Evolutionary conservation across 35 echinoderm and acorn worm species (phyloP).

Genomic region (Patiria miniata): DNA sequence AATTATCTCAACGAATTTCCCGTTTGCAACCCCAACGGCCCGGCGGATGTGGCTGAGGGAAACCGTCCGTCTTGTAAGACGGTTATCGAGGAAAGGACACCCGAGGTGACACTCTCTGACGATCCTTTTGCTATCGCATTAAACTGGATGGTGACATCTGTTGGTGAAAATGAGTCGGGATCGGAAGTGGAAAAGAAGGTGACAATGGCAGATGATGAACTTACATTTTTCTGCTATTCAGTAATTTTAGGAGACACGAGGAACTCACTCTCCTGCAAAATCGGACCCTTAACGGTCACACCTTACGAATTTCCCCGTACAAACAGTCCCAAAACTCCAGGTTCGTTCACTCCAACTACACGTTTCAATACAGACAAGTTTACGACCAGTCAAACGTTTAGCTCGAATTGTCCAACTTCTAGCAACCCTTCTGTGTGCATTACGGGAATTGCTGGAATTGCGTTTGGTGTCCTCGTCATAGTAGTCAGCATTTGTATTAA

Average conservation of each 20-base stretch:
- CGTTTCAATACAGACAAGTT: too few relatives aligned
- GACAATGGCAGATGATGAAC: neutral
- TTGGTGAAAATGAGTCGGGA: too few relatives aligned
- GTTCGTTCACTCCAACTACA: too few relatives aligned
- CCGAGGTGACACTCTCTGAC: neutral
- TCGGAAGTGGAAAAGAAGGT: too few relatives aligned
- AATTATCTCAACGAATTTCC: neutral
- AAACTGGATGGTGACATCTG: neutral
- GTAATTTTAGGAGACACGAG: neutral
- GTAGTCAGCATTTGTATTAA: too few relatives aligned
- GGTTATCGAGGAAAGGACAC: neutral
- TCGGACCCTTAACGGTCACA: neutral
- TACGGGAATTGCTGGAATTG: too few relatives aligned
- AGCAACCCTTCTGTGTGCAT: too few relatives aligned
- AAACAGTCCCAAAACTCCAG: neutral
- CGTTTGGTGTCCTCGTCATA: too few relatives aligned
- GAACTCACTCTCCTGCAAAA: neutral
- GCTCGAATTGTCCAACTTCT: too few relatives aligned
- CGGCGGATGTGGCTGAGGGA: neutral
- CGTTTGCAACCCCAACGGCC: neutral
- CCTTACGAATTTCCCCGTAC: neutral
- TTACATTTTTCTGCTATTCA: neutral
- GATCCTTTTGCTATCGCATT: neutral
- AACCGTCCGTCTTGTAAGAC: neutral
- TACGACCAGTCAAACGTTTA: too few relatives aligned